These are phyloP conservation scores for mouse (Mus musculus) DNA, from an alignment of 2,113 vertebrate genomes.

Conservation along the genomic window GRCm39 chr8:42124501-42125000, in stretches of 20 bases:
- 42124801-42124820: background rate
- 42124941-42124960: slow-evolving; percentile 36
- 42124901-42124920: background rate
- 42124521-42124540: background rate
- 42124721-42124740: background rate
- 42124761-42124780: background rate
- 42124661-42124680: background rate
- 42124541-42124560: background rate
- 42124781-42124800: slow-evolving; percentile 19
- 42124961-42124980: background rate
- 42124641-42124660: background rate
- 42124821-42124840: background rate
- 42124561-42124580: background rate
- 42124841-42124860: slow-evolving; percentile 37
- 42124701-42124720: background rate
- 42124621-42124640: background rate
- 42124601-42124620: background rate
- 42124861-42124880: slow-evolving; percentile 18
- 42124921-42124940: background rate
- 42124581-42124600: slow-evolving; percentile 22
- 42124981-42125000: background rate
- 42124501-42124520: background rate
- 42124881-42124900: slow-evolving; percentile 5
- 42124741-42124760: background rate
- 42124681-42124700: background rate